phyloP scores from a whole-genome alignment of 2,797 vertebrate species.

The Alfaro cultratus region DNA sequence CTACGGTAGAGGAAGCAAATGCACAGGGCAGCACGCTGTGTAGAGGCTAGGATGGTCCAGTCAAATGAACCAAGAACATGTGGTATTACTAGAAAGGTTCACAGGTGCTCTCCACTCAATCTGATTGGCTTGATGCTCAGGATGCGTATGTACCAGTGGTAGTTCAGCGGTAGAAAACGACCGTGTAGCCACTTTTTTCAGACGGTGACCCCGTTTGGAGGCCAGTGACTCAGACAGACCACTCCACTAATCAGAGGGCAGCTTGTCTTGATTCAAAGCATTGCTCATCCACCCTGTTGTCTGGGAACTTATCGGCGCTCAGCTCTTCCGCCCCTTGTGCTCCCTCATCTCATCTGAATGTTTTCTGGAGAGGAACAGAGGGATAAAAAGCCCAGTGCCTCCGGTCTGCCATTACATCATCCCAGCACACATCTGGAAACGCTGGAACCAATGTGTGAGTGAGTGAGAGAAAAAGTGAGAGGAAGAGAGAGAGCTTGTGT shows the following conservation, averaged over 20 bases:
- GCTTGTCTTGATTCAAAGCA: conserved; percentile 30
- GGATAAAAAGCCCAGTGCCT: conserved; percentile 64
- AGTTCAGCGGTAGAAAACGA: conserved; percentile 23
- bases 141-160: conserved; percentile 70
- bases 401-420: conserved; percentile 82
- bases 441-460: conserved; percentile 57
- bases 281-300: conserved; percentile 29
- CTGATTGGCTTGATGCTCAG: conserved; percentile 29
- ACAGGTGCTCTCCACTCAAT: not conserved
- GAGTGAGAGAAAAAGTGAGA: conserved; percentile 28
- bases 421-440: conserved; percentile 80
- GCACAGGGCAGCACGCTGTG: not conserved
- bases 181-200: not conserved
- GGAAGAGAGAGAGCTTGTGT: conserved; percentile 37
- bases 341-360: conserved; percentile 57
- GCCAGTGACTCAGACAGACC: conserved; percentile 57
- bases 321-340: conserved; percentile 47
- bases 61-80: not conserved
- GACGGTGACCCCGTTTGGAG: conserved; percentile 8
- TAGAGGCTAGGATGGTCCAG: not conserved
- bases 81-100: not conserved
- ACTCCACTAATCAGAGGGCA: conserved; percentile 36
- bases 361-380: conserved; percentile 60
- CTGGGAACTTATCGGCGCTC: conserved; percentile 62
- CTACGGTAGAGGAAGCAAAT: not conserved